A percentile compares a stretch with the other conserved stretches of the same genome.
Conservation (phyloP, 2,888 invertebrate genomes). For the Pollenia angustigena region DNA sequence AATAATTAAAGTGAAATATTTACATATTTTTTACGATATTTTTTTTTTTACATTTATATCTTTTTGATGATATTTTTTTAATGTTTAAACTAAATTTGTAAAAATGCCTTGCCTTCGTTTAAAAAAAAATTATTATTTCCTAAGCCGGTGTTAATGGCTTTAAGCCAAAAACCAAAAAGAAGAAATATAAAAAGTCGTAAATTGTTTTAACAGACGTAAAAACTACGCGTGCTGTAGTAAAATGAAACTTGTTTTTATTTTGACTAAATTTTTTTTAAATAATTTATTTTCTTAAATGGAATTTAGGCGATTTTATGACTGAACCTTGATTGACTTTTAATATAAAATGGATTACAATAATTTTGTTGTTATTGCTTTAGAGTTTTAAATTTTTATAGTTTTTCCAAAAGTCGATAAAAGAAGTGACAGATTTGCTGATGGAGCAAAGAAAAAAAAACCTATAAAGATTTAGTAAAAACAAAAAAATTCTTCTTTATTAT, state of each 20-base stretch:
- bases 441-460: background rate
- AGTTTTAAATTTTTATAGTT: constrained; percentile 34
- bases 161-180: background rate
- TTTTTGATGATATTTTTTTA: constrained; percentile 26
- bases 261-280: background rate
- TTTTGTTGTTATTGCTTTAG: background rate
- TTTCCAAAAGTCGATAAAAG: background rate
- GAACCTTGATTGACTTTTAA: constrained; percentile 48
- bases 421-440: constrained; percentile 13
- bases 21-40: constrained; percentile 57
- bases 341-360: constrained; percentile 10
- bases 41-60: constrained; percentile 42
- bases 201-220: constrained; percentile 33
- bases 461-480: constrained; percentile 4
- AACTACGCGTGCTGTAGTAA: constrained; percentile 55
- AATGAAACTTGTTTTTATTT: constrained; percentile 54
- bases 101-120: constrained; percentile 21
- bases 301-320: constrained; percentile 2
- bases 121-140: constrained; percentile 20
- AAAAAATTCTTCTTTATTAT: constrained; percentile 10
- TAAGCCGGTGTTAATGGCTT: background rate
- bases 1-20: constrained; percentile 70
- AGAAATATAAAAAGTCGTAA: constrained; percentile 46
- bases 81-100: constrained; percentile 12
- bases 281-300: background rate